Evolutionary conservation across 2,113 vertebrate genomes (phyloP).

Genomic region (Chaetops frenatus): DNA sequence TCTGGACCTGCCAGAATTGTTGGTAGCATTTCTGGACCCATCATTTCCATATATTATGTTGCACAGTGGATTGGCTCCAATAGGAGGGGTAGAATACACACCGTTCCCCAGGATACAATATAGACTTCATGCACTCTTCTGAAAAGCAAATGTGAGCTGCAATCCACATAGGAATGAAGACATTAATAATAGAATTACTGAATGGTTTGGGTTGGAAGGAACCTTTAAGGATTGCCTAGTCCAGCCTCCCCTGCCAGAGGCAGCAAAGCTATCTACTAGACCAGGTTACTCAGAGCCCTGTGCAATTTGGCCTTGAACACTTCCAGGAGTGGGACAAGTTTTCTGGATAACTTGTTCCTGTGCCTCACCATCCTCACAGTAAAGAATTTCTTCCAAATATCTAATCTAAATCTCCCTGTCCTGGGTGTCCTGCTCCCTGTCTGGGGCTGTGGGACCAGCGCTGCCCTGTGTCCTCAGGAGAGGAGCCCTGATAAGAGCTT

Average conservation of each 20-base stretch:
- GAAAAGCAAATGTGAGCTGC: neutral
- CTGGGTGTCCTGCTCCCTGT: neutral
- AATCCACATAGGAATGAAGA: neutral
- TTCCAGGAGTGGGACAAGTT: neutral
- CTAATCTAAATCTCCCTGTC: neutral
- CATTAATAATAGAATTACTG: neutral
- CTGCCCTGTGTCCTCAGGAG: neutral
- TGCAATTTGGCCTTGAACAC: neutral
- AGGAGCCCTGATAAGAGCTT: neutral
- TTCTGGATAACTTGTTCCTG: neutral
- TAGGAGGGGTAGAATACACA: neutral
- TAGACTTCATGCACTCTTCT: neutral
- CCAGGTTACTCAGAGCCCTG: neutral
- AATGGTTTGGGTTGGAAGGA: neutral
- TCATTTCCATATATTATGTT: neutral
- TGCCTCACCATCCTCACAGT: neutral
- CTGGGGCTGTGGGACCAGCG: neutral
- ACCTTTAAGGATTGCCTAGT: neutral
- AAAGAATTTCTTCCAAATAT: neutral
- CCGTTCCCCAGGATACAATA: neutral
- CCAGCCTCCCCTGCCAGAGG: accelerated
- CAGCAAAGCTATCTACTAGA: neutral
- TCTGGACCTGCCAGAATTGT: neutral
- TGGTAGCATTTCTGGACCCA: neutral
- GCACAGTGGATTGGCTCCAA: neutral